These are phyloP conservation scores for Lamellibrachia satsuma DNA, from an alignment of 2,888 invertebrate species.

Conservation along the genomic window DNA sequence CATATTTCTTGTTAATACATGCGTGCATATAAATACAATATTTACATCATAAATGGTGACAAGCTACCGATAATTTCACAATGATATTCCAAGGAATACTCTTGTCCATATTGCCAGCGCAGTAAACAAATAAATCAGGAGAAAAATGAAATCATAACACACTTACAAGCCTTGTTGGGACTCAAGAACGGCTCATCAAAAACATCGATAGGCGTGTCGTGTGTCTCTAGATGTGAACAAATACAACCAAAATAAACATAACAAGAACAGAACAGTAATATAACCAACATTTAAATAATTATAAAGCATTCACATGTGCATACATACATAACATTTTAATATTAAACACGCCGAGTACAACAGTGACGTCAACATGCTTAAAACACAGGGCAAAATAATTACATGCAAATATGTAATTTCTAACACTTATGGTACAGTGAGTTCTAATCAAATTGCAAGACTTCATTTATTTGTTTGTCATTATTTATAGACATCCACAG, in stretches of 20 bases:
- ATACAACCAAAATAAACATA: background rate
- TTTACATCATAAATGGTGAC: background rate
- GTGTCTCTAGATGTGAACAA: slow-evolving; percentile 26
- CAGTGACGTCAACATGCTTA: background rate
- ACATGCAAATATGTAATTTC: background rate
- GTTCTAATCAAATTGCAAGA: background rate
- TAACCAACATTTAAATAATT: background rate
- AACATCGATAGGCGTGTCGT: slow-evolving; percentile 28
- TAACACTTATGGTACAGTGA: background rate
- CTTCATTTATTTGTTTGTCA: background rate
- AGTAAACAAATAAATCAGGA: background rate
- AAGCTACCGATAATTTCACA: background rate
- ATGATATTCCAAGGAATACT: background rate
- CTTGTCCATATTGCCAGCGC: background rate
- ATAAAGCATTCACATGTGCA: background rate
- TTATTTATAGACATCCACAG: background rate
- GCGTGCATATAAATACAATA: background rate
- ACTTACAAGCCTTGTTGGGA: slow-evolving; percentile 20
- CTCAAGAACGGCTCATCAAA: slow-evolving; percentile 29
- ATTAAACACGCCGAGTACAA: background rate
- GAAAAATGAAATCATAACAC: background rate
- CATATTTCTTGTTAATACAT: background rate
- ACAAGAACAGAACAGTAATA: slow-evolving; percentile 17
- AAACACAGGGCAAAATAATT: background rate
- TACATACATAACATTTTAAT: background rate